Evolutionary conservation across 2,888 invertebrate genomes (phyloP), one percentile per base, ranked within the genome.

Genomic region (Buathra laborator): DNA sequence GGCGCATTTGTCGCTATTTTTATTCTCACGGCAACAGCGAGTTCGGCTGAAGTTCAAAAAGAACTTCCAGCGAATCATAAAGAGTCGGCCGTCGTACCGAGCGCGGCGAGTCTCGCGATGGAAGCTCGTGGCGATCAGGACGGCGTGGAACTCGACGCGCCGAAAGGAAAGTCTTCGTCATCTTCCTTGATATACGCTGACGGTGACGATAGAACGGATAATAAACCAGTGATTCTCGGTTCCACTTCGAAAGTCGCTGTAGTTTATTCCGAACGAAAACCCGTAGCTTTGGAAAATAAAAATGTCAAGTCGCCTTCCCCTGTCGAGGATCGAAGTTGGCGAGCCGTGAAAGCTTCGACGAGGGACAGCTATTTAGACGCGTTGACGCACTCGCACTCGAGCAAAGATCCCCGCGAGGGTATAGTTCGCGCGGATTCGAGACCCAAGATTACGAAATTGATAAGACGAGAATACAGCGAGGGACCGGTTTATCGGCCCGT

Each of bases 301-400:
- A 84, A 53, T 70, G 12, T 48, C 7, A 72, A 84, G 74, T 46
- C 72, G 32, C 46, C 44, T 32, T 43, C 24, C 10, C 32, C 59
- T 5, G 6, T 62, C 37, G 59, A 83, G 12, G 85, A 86, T 19
- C 66, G 64, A 3, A 80, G 86, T 29, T 86, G 83, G 83, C 86
- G 80, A n/a, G 86, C 67, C 6, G 80, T 88, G 0, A 89, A 86
- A 66, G 51, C 83, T 0, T 85, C 88, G 7, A 43, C 87, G n/a
- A 88, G 80, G 9, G 96, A 96, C 91, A 96, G 96, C 2, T 96
- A 96, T 89, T 92, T 96, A 87, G 95, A 96, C 59, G 96, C 96
- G 2, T 95, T 96, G 88, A 95, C 95, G 6, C 95, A 96, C 88
- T 96, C 96, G 90, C 91, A 94, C 92, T 90, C 94, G 92, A 93